Evolutionary conservation across 2,113 vertebrate genomes (phyloP), one percentile per base, ranked within the genome.

Genomic region (Stigmatopora argus): DNA sequence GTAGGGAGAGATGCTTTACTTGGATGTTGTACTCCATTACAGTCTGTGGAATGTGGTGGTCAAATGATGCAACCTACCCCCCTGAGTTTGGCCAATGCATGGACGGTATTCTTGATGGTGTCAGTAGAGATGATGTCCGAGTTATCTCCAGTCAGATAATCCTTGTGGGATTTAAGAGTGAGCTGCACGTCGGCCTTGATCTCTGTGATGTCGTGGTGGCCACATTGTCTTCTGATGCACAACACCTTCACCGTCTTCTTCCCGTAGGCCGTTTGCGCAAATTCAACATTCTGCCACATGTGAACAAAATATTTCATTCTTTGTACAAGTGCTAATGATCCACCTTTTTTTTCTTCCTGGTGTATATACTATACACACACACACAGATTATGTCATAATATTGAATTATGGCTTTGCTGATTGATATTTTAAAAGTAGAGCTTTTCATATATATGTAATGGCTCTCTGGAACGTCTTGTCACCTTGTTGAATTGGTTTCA

Each of bases 81-180:
- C 67, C 92, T 93, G 62, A 94, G 65, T 85, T 97, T 97, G 48
- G 96, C 95, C 85, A 99, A 61, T 34, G 88, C 94, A 0, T 98
- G 90, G 66, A 99, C 91, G 0, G 92, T 96, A 85, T 99, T 99
- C 83, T 99, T 99, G 51, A 98, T 93, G 56, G 97, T 99, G 87
- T 99, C 96, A 0, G 97, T 99, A 23, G 96, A 96, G 78, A 99
- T 95, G 83, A 98, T 92, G 65, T 92, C 91, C 0, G 90, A 91
- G 77, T 98, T 99, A 82, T 98, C 93, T 70, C 93, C 94, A 0
- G 68, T 56, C 15, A 96, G 62, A 65, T 97, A 98, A 76, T 97
- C 96, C 21, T 93, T 94, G 73, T 81, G 85, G 8, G 92, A 87
- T 46, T 86, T 92, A 75, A 99, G 89, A 0, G 92, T 94, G 67